Evolutionary conservation across 2,888 invertebrate species (phyloP).

Genomic region (Saturnia pavonia): DNA sequence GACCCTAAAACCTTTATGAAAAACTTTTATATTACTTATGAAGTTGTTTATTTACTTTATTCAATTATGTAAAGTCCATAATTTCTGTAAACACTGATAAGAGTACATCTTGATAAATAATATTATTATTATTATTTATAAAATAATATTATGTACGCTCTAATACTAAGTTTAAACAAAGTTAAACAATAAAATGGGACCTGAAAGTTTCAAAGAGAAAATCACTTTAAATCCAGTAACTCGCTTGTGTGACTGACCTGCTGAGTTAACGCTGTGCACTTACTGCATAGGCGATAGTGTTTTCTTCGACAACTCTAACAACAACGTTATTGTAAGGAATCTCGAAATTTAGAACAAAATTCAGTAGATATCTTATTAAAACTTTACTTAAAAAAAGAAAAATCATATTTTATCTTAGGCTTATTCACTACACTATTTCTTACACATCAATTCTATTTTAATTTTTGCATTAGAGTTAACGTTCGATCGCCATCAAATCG

Average conservation of each 20-base stretch:
- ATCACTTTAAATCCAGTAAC: conserved; percentile 18
- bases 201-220: conserved; percentile 21
- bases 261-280: conserved; percentile 15
- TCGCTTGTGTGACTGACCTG: conserved; percentile 18
- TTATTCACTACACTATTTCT: too few species aligned
- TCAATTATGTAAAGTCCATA: background rate
- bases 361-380: too few species aligned
- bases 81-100: background rate
- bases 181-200: conserved; percentile 18
- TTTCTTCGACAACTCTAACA: background rate
- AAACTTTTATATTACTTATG: conserved; percentile 2
- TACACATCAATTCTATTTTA: too few species aligned
- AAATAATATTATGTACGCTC: conserved; percentile 28
- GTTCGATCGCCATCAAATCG: background rate
- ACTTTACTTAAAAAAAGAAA: too few species aligned
- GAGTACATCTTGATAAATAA: conserved; percentile 18
- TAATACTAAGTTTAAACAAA: conserved; percentile 22
- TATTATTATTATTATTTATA: too few species aligned
- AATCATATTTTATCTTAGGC: too few species aligned
- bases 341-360: background rate
- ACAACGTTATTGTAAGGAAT: background rate
- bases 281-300: conserved; percentile 9
- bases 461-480: background rate
- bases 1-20: background rate
- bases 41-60: background rate